Percentiles rank a stretch among this genome's conserved stretches.
These are phyloP conservation scores for Albula goreensis DNA, from an alignment of 2,113 vertebrate genomes.

Conservation along the genomic window DNA sequence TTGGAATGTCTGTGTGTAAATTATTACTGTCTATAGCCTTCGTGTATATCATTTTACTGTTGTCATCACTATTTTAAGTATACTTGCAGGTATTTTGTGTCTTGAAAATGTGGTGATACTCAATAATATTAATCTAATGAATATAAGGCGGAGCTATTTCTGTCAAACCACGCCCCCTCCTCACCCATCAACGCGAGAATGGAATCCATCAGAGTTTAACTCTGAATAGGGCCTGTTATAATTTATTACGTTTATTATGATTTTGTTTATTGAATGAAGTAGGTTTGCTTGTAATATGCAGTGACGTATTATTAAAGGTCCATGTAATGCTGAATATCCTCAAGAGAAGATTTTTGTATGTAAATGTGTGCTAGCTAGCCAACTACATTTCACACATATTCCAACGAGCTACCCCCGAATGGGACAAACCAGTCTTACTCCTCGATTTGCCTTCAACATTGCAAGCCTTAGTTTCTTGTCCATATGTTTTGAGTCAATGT, in stretches of 20 bases:
- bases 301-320: neutral
- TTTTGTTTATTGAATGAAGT: neutral
- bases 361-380: neutral
- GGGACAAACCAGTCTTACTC: too few species aligned
- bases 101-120: slow-evolving; percentile 19
- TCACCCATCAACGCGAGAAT: neutral
- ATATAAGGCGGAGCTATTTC: neutral
- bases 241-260: neutral
- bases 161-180: slow-evolving; percentile 14
- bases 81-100: slow-evolving; percentile 17
- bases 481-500: neutral
- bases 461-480: neutral
- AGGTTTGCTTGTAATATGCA: neutral
- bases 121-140: neutral
- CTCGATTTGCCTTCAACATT: too few species aligned
- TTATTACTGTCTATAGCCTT: slow-evolving; percentile 21
- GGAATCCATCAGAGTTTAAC: neutral
- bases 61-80: slow-evolving; percentile 16
- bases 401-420: neutral
- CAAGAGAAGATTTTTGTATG: neutral
- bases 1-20: slow-evolving; percentile 24
- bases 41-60: slow-evolving; percentile 16
- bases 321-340: neutral
- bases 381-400: neutral
- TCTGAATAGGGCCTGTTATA: neutral